Evolutionary conservation across 2,797 vertebrate genomes (phyloP), one percentile per base, ranked within the genome.

Genomic region (Micrastur ruficollis): DNA sequence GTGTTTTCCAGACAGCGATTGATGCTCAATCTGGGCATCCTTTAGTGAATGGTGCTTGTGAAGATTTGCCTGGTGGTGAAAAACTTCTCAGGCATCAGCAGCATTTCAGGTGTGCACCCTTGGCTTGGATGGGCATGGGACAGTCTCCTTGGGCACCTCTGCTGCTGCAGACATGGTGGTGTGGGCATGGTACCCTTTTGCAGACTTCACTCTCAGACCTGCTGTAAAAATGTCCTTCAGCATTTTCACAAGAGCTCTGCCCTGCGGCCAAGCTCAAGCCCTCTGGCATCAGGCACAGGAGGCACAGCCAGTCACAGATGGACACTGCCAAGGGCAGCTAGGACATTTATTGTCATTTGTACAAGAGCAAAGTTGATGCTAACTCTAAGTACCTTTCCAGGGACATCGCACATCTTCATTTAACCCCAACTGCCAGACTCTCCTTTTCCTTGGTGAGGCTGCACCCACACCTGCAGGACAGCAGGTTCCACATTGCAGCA

Each of bases 1-100:
- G 1, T 58, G 17, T 68, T 63, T 61, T 34, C n/a, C 59, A 86
- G 49, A 36, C 26, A 44, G 4, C 0, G 6, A 13, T 0, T 40
- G 78, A 27, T 75, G 52, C 46, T 56, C 55, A 36, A 1, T 31
- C 16, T 67, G 25, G 6, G 31, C 2, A 3, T 16, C 21, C 32
- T 44, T 46, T 50, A 73, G n/a, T 22, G n/a, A 68, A 26, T n/a
- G n/a, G 26, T 53, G 49, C 62, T n/a, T 50, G 44, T 81, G 46
- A 46, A 52, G 59, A 46, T 66, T 63, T 73, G 53, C 22, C 47
- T 55, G 19, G 36, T 67, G 15, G 47, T 50, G 47, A 71, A 26
- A 36, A 61, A 61, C 23, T 14, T 49, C 44, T 32, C 27, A 32
- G 36, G 71, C 42, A 25, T 26, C 34, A 61, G 53, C 36, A 67